Conservation (phyloP, 2,113 vertebrate genomes). For the Dasyurus viverrinus region DNA sequence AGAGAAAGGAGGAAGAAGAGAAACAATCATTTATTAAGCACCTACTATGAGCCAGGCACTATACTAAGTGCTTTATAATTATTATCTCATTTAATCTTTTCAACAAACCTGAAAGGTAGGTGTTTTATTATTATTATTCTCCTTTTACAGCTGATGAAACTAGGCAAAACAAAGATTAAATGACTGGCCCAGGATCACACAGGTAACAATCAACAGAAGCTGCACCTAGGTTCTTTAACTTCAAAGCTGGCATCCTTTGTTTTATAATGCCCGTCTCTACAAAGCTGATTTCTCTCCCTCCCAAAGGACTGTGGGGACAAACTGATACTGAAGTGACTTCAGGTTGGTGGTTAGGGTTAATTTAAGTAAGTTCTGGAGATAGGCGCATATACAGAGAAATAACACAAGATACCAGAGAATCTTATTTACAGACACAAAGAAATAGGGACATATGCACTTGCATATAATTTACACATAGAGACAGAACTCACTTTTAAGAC, state of each 20-base stretch:
- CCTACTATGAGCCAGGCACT: background rate
- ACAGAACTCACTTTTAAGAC: background rate
- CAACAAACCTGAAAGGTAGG: too few relatives aligned
- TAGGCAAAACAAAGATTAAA: background rate
- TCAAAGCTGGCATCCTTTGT: too few relatives aligned
- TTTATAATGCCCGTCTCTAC: background rate
- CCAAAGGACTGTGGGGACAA: background rate
- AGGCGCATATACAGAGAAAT: background rate
- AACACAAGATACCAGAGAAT: background rate
- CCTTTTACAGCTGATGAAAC: background rate
- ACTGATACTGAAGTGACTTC: background rate
- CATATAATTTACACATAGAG: background rate
- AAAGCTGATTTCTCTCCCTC: background rate
- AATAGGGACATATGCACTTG: background rate
- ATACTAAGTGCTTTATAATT: background rate
- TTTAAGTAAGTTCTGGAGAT: background rate
- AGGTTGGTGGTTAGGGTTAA: background rate
- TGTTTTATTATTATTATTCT: background rate
- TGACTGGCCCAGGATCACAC: background rate
- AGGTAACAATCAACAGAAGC: background rate
- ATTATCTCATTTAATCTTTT: background rate
- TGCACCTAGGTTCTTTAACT: background rate
- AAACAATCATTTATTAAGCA: background rate
- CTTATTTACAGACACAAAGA: background rate
- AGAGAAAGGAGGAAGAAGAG: background rate